Base-by-base conservation (phyloP, 2,797 vertebrate genomes). In the Ispidina lecontei region DNA sequence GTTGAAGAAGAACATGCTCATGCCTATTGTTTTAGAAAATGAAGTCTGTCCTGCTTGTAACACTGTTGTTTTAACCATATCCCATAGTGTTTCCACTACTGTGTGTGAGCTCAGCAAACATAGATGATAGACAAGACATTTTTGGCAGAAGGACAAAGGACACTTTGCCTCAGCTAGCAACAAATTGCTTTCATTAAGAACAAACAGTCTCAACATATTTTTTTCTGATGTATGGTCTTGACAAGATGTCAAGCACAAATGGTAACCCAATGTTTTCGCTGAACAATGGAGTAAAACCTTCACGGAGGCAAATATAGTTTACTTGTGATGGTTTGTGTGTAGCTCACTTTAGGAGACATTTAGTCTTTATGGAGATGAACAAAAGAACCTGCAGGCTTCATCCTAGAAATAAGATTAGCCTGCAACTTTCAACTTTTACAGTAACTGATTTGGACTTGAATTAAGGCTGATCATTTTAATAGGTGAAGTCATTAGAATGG, bases 101-200 rank as follows among this genome's bases (percentile, higher is more conserved):
- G 67, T 89, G 59, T 37, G n/a, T 54, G 67, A 94, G 87, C 35
- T 51, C 94, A 93, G 68, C 64, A 94, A 96, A 94, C 54, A 43
- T 4, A 78, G 64, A 70, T 2, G 14, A 88, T 13, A 83, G 83
- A 93, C 89, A 93, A 94, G 47, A 60, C 11, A 1, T 19, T 91
- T 95, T 96, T 97, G 94, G 93, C 95, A 97, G 64, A 95, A 90
- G 60, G 83, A 97, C 96, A 96, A 96, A 97, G 82, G 95, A 96
- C 68, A 90, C 51, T 96, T 96, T 91, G 58, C 71, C 65, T 96
- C 92, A 89, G 83, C 64, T 96, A 72, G 67, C 95, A 97, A 97
- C 92, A 97, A 96, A 97, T 97, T 90, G 80, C 76, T 96, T 96
- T 97, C 95, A 97, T 97, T 96, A 97, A 94, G 74, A 96, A 96